These are phyloP conservation scores for Pseudochaenichthys georgianus DNA, from an alignment of 2,797 vertebrate genomes.

Conservation along the genomic window DNA sequence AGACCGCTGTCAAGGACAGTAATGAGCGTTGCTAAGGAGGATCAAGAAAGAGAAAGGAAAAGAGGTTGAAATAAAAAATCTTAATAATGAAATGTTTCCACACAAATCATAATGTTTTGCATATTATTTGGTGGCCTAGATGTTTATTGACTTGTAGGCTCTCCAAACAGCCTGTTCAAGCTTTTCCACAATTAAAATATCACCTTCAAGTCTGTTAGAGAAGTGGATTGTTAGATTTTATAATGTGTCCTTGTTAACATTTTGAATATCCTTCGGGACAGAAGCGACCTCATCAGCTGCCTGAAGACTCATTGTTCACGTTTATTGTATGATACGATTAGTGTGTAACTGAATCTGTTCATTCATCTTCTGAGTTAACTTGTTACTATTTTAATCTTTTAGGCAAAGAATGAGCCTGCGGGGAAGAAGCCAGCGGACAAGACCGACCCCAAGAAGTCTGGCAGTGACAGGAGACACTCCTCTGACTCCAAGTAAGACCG, in stretches of 20 bases:
- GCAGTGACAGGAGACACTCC: slow-evolving; percentile 86
- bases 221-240: no score
- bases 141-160: background rate
- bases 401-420: slow-evolving; percentile 98
- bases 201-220: background rate
- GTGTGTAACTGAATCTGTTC: background rate
- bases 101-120: no score
- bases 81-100: no score
- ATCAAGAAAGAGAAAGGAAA: no score
- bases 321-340: background rate
- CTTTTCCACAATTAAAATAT: background rate
- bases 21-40: no score
- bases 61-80: no score
- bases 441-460: slow-evolving; percentile 86
- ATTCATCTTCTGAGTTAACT: background rate
- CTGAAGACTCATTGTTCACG: background rate
- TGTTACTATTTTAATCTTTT: slow-evolving; percentile 30
- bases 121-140: background rate
- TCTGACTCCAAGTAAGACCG: slow-evolving; percentile 90
- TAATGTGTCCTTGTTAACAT: no score
- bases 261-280: background rate
- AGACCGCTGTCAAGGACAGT: no score
- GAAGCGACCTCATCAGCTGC: background rate
- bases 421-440: slow-evolving; percentile 93
- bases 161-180: background rate